Conservation (phyloP, 2,797 vertebrate genomes). For the Malurus leucopterus region DNA sequence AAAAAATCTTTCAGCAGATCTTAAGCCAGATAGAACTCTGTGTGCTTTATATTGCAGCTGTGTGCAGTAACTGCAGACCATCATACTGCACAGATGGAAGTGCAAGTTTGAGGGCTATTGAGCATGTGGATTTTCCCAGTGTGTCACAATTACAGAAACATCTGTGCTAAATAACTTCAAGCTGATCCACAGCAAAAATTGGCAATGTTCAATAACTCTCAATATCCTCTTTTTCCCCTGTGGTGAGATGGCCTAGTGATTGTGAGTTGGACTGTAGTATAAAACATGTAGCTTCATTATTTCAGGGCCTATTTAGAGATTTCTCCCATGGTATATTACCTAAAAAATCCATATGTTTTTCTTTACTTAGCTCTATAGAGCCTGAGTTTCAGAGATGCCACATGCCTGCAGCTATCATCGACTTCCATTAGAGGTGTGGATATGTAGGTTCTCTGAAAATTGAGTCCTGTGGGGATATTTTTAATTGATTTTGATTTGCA, state of each 20-base stretch:
- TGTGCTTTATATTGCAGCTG: conserved; percentile 38
- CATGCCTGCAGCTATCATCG: conserved; percentile 38
- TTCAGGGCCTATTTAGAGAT: conserved; percentile 60
- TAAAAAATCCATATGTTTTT: conserved; percentile 63
- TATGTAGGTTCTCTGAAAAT: conserved; percentile 34
- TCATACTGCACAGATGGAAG: conserved; percentile 71
- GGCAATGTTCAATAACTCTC: conserved; percentile 74
- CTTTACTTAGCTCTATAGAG: conserved; percentile 36
- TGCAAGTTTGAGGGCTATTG: conserved; percentile 71
- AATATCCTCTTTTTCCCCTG: conserved; percentile 55
- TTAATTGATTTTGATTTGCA: conserved; percentile 60
- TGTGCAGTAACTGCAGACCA: conserved; percentile 56
- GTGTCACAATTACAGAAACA: conserved; percentile 78
- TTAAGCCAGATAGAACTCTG: conserved; percentile 50
- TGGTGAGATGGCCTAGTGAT: conserved; percentile 60
- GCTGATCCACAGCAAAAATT: conserved; percentile 74
- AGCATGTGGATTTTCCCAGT: conserved; percentile 76
- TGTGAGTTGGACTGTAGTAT: conserved; percentile 49
- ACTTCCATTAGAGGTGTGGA: conserved; percentile 42
- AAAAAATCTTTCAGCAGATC: conserved; percentile 37
- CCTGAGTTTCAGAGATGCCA: conserved; percentile 29
- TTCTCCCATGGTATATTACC: conserved; percentile 65
- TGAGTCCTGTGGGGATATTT: conserved; percentile 5
- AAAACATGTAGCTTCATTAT: conserved; percentile 66
- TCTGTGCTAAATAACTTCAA: conserved; percentile 80